Evolutionary conservation across 2,888 invertebrate species (phyloP).

Genomic region (Hemicrepidius hirtus): DNA sequence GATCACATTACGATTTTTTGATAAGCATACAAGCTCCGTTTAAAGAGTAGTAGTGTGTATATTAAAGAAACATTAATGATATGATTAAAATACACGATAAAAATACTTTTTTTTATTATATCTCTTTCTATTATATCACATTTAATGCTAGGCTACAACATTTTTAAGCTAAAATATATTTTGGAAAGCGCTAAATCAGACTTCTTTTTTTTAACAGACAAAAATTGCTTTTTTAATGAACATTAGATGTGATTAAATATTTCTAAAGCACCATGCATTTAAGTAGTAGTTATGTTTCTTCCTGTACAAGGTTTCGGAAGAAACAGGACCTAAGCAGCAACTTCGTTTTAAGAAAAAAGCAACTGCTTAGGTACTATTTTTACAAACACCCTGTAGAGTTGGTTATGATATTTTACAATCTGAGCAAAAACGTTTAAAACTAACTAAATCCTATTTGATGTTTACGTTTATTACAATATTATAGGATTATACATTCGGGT

Average conservation of each 20-base stretch:
- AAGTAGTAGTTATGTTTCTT: conserved; percentile 12
- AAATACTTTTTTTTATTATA: conserved; percentile 36
- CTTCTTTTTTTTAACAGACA: conserved; percentile 5
- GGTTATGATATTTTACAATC: conserved; percentile 22
- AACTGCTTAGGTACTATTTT: conserved; percentile 28
- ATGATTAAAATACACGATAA: conserved; percentile 42
- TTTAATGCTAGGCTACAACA: conserved; percentile 27
- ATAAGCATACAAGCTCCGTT: conserved; percentile 58
- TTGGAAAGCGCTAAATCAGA: conserved; percentile 9
- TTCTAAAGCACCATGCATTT: conserved; percentile 26
- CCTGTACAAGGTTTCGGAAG: conserved; percentile 17
- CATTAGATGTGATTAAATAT: neutral
- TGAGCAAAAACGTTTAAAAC: neutral
- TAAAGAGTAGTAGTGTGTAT: conserved; percentile 6
- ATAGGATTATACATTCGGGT: too few relatives aligned
- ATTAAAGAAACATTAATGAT: conserved; percentile 4
- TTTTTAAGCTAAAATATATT: conserved; percentile 11
- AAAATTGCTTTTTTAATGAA: conserved; percentile 22
- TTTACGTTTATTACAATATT: neutral
- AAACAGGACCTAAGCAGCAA: conserved; percentile 16
- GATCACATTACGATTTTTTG: conserved; percentile 61
- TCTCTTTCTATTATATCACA: conserved; percentile 36
- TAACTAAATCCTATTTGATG: neutral
- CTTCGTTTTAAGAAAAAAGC: conserved; percentile 1
- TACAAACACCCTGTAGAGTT: conserved; percentile 33